Conservation (phyloP, 30 jellyfish, hydroid and myxozoan genomes). For the Sanderia malayensis region DNA sequence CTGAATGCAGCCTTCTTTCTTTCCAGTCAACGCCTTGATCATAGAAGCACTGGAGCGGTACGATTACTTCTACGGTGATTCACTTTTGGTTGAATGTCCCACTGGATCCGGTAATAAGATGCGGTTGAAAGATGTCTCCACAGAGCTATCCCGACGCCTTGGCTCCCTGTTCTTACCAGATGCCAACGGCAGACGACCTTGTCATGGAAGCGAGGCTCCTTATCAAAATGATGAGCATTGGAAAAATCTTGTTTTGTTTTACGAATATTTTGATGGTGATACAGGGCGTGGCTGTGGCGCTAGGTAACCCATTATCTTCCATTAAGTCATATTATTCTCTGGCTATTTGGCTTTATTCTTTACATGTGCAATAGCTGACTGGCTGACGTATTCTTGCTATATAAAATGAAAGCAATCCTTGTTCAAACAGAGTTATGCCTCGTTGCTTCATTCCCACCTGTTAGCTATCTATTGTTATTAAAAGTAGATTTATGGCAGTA, state of each 20-base stretch:
- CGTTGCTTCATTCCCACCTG: too few species aligned
- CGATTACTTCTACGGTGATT: conserved; percentile 88
- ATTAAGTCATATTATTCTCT: too few species aligned
- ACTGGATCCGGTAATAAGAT: conserved; percentile 87
- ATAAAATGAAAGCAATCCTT: too few species aligned
- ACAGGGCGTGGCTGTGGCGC: conserved; percentile 98
- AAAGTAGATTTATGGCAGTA: neutral
- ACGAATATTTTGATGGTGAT: conserved; percentile 84
- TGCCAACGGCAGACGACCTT: conserved; percentile 75
- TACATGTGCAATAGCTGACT: too few species aligned
- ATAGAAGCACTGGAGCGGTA: conserved; percentile 82
- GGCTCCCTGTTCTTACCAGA: conserved; percentile 66
- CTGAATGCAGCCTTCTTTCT: neutral
- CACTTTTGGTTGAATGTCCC: conserved; percentile 81
- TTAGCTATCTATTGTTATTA: too few species aligned
- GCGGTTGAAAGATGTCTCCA: conserved; percentile 78
- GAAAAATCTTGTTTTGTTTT: conserved; percentile 78
- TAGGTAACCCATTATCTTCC: too few species aligned
- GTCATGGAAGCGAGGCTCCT: conserved; percentile 88
- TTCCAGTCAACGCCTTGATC: conserved; percentile 72
- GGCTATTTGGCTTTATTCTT: too few species aligned
- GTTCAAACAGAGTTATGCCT: too few species aligned
- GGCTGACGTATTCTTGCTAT: too few species aligned
- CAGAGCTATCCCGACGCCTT: conserved; percentile 72
- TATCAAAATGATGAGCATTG: conserved; percentile 69